A percentile compares a stretch with the other conserved stretches of the same genome.
Conservation (phyloP, 2,888 invertebrate genomes). For the Tortrix viridana region DNA sequence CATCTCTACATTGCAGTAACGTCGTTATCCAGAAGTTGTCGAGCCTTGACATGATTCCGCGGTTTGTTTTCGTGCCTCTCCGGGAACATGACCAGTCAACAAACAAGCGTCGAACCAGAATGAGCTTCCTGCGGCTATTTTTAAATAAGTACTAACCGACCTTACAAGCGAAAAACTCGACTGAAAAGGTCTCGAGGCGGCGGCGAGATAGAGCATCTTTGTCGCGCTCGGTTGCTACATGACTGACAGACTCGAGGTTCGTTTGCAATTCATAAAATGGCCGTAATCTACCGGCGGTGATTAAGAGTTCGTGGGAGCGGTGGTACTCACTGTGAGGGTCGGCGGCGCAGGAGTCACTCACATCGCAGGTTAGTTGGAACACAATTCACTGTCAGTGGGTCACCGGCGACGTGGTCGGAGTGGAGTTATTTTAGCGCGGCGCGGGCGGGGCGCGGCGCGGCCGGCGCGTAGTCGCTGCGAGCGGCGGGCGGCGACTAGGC, state of each 20-base stretch:
- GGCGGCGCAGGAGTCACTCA: slow-evolving; percentile 49
- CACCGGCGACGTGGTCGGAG: slow-evolving; percentile 54
- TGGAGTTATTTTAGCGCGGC: slow-evolving; percentile 55
- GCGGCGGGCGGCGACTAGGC: slow-evolving; percentile 67
- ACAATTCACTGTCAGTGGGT: slow-evolving; percentile 76
- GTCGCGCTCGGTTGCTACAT: slow-evolving; percentile 58
- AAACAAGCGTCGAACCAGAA: slow-evolving; percentile 57
- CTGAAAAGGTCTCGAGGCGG: slow-evolving; percentile 34
- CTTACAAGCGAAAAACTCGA: slow-evolving; percentile 43
- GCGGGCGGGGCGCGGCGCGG: slow-evolving; percentile 60
- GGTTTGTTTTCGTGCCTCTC: slow-evolving; percentile 58
- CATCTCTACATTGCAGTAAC: slow-evolving; percentile 4
- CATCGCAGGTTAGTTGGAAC: slow-evolving; percentile 52
- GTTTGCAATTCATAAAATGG: slow-evolving; percentile 74
- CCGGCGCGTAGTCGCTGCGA: slow-evolving; percentile 62
- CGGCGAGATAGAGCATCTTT: slow-evolving; percentile 50
- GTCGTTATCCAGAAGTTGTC: slow-evolving; percentile 56
- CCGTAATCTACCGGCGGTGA: slow-evolving; percentile 66
- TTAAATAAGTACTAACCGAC: slow-evolving; percentile 47
- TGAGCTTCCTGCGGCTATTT: slow-evolving; percentile 53
- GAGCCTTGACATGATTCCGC: slow-evolving; percentile 72
- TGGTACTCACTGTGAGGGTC: slow-evolving; percentile 58
- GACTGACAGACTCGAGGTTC: slow-evolving; percentile 75
- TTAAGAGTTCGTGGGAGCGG: slow-evolving; percentile 62
- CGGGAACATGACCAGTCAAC: slow-evolving; percentile 59